Base-by-base conservation (phyloP, 2,113 vertebrate species). In the Cairina moschata region DNA sequence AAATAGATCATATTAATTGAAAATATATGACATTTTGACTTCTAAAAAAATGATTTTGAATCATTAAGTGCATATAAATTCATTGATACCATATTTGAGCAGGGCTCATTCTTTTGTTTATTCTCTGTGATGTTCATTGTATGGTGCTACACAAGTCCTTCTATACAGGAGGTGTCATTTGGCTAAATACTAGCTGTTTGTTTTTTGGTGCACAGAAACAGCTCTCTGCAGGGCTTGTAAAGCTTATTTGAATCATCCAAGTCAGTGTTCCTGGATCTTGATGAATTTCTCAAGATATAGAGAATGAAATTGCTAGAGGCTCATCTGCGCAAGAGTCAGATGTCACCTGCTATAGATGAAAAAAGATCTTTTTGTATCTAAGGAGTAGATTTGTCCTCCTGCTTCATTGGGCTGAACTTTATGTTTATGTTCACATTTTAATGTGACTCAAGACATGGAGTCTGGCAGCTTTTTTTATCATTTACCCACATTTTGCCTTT, bases 401-500 rank as follows among this genome's bases (percentile, higher is more conserved):
- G 79, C 90, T 95, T 93, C 38, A 88, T 83, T 91, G 42, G 74
- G 67, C 68, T 89, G 65, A 78, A 86, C 89, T 91, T 75, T 86
- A 28, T 76, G 26, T 92, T 96, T 79, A 86, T 58, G 60, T 90
- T 96, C 85, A 79, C 83, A 80, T 73, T 96, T 92, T 73, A 31
- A 82, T 38, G 46, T 85, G 65, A 66, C 55, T 93, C 16, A 5
- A 73, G 60, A 77, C 78, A 38, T 56, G 82, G 83, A 71, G 48
- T 90, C 56, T 93, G 93, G 83, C 80, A 79, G 82, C 77, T 81
- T 83, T 73, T 73, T 88, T 93, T 89, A 96, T 91, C 68, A 58
- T 94, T 96, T 46, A 8, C 89, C 94, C 91, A 82, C 63, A 77
- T 68, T 87, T 94, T 68, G 75, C 89, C 55, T 93, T 95, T 95